These are phyloP conservation scores for Micoletzkya japonica DNA, from an alignment of 2,888 invertebrate genomes.

Conservation along the genomic window DNA sequence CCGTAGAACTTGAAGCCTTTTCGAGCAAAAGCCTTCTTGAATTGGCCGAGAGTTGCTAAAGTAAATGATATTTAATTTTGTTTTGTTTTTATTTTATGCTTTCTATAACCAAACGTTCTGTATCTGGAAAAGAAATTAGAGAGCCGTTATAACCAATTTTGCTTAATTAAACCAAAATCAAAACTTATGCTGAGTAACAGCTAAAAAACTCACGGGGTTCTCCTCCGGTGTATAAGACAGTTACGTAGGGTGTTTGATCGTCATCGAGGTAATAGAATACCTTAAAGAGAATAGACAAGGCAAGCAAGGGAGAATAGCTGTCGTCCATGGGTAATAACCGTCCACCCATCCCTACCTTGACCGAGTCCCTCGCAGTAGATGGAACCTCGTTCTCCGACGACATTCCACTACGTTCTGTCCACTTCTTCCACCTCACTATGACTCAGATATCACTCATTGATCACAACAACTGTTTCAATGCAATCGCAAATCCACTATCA, in stretches of 20 bases:
- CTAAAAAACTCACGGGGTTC: conserved; percentile 3
- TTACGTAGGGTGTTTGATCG: conserved; percentile 54
- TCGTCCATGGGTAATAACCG: no score
- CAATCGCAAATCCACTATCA: no score
- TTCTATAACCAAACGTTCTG: not conserved
- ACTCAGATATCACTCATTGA: not conserved
- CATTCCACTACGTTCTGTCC: not conserved
- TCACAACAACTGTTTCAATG: conserved; percentile 10
- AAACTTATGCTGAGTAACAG: not conserved
- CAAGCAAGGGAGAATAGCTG: not conserved
- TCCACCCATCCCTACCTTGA: not conserved
- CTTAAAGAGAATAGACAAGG: conserved; percentile 29
- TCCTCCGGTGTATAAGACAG: conserved; percentile 38
- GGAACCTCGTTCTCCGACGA: conserved; percentile 20
- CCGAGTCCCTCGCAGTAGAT: not conserved
- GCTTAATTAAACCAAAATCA: not conserved
- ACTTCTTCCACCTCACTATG: not conserved
- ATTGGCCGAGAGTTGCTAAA: conserved; percentile 40
- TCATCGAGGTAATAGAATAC: conserved; percentile 58
- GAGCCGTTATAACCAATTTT: not conserved
- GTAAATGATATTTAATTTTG: not conserved
- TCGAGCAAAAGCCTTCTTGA: conserved; percentile 45
- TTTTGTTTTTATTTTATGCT: not conserved
- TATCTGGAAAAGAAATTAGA: not conserved
- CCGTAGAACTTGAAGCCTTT: conserved; percentile 57